A percentile compares a stretch with the other conserved stretches of the same genome.
Conservation (phyloP, 2,888 invertebrate species). For the Apamea epomidion region DNA sequence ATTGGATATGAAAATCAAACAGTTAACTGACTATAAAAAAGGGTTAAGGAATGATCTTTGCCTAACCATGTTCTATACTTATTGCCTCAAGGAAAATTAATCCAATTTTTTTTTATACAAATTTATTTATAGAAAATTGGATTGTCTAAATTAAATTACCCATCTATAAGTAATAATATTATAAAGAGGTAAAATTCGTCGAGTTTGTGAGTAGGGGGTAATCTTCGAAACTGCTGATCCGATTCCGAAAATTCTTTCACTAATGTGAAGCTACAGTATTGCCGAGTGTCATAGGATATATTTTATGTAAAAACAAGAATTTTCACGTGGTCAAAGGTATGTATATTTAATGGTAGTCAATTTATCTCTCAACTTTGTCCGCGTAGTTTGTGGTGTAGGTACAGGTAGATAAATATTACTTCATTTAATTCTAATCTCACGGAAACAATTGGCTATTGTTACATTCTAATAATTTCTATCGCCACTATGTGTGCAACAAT, state of each 20-base stretch:
- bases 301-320: not conserved
- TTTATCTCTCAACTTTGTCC: slow-evolving; percentile 4
- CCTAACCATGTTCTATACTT: not conserved
- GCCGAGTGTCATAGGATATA: not conserved
- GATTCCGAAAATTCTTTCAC: not conserved
- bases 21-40: not conserved
- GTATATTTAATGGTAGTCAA: too few species aligned
- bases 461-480: not conserved
- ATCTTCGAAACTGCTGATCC: not conserved
- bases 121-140: not conserved
- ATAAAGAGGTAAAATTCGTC: not conserved
- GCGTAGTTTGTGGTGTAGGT: not conserved
- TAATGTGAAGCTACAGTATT: not conserved
- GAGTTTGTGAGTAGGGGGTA: not conserved
- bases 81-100: not conserved
- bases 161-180: not conserved
- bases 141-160: not conserved
- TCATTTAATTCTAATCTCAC: not conserved
- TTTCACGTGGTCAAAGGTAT: not conserved
- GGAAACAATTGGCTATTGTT: not conserved
- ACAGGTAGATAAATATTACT: not conserved
- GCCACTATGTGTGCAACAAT: not conserved
- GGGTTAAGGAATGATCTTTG: not conserved
- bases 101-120: too few species aligned
- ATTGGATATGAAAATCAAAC: not conserved